A percentile compares a stretch with the other conserved stretches of the same genome.
These are phyloP conservation scores for Anser cygnoides DNA, from an alignment of 2,113 vertebrate genomes.

Conservation along the genomic window DNA sequence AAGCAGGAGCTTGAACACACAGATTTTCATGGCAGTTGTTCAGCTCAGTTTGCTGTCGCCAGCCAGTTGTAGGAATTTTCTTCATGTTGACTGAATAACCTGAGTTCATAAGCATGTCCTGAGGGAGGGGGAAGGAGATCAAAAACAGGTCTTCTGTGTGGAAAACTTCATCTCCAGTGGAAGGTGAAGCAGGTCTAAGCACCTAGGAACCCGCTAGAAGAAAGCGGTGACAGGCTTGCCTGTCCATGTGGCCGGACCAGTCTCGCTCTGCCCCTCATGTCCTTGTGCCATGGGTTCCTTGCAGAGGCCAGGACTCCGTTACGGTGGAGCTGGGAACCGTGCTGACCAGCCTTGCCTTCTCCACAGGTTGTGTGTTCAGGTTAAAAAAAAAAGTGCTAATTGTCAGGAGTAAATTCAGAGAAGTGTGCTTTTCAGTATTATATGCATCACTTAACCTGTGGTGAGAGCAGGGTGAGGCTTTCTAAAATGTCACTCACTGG, in stretches of 20 bases:
- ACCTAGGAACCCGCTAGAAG: not conserved
- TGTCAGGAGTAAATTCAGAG: not conserved
- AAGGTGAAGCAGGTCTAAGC: not conserved
- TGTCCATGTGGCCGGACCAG: not conserved
- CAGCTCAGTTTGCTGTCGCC: not conserved
- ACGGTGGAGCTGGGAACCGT: not conserved
- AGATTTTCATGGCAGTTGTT: not conserved
- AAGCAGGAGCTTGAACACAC: not conserved
- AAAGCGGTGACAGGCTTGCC: accelerated
- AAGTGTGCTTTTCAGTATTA: not conserved
- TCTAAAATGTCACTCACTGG: not conserved
- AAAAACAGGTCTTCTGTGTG: not conserved
- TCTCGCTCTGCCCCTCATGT: accelerated
- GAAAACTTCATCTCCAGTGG: not conserved
- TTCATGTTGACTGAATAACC: not conserved
- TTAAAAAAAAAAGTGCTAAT: not conserved
- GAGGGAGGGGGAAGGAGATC: no score
- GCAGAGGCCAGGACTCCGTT: not conserved
- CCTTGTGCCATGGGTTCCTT: not conserved
- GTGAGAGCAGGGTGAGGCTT: not conserved
- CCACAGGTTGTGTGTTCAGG: not conserved
- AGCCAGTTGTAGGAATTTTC: not conserved
- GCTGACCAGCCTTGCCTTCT: not conserved
- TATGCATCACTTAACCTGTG: not conserved
- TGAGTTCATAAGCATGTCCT: not conserved